Percentiles rank a stretch among this genome's conserved stretches.
Conservation (phyloP, 2,888 invertebrate genomes). For the Bedellia somnulentella region DNA sequence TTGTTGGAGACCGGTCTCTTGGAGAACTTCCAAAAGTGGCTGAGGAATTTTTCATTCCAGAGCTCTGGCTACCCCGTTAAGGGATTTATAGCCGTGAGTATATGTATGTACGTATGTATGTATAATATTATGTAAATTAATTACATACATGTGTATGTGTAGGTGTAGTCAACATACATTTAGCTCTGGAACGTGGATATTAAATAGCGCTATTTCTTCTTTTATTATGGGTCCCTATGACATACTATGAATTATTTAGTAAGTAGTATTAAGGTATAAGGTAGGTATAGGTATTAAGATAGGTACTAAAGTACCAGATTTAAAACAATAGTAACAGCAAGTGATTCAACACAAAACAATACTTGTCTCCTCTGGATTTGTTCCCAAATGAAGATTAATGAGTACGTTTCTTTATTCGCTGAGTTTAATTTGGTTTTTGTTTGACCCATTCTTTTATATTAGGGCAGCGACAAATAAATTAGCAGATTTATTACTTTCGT, state of each 20-base stretch:
- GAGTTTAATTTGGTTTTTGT: conserved; percentile 45
- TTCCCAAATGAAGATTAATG: conserved; percentile 49
- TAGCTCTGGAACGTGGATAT: neutral
- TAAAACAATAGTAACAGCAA: neutral
- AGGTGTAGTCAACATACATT: no score
- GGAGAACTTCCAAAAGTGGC: no score
- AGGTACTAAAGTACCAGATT: neutral
- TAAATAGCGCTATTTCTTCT: neutral
- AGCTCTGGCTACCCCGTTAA: no score
- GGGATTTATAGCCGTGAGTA: no score
- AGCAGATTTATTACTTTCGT: conserved; percentile 28
- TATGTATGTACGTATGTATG: no score
- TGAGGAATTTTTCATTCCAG: no score
- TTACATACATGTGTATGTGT: no score
- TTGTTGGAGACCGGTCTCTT: no score
- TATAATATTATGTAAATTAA: no score
- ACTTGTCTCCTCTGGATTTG: neutral
- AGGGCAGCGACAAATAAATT: conserved; percentile 34
- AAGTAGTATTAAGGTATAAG: neutral
- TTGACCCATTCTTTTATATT: conserved; percentile 47
- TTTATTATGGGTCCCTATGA: neutral
- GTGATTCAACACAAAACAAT: neutral
- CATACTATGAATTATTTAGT: neutral
- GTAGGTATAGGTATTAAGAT: neutral
- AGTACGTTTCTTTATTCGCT: conserved; percentile 40